Percentiles rank a stretch among this genome's conserved stretches.
phyloP scores from a whole-genome alignment of 2,113 vertebrate species.

The Neodontobutis hainanensis region DNA sequence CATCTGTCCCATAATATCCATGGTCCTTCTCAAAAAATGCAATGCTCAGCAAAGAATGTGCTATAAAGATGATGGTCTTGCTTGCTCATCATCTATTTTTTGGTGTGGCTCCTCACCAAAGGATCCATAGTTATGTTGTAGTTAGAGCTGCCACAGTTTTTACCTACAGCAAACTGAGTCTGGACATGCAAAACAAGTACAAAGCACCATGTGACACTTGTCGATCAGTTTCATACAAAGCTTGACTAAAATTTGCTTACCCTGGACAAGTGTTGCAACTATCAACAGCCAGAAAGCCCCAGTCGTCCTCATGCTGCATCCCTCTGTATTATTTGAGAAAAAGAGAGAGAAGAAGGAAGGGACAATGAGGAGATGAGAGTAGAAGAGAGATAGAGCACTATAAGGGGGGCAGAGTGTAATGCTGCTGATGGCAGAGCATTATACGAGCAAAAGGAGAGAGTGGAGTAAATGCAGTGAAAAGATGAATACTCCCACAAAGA shows the following conservation, averaged over 20 bases:
- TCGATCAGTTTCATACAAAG: conserved; percentile 26
- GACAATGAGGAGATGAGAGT: conserved; percentile 23
- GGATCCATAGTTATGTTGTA: neutral
- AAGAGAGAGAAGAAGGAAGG: conserved; percentile 27
- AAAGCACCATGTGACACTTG: conserved; percentile 30
- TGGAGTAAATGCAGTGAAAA: conserved; percentile 50
- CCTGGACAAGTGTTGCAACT: conserved; percentile 64
- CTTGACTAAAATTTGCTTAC: conserved; percentile 65
- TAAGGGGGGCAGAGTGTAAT: conserved; percentile 37
- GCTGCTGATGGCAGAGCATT: conserved; percentile 21
- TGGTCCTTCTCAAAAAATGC: neutral
- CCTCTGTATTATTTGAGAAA: conserved; percentile 39
- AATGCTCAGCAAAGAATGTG: conserved; percentile 15
- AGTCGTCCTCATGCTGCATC: conserved; percentile 70
- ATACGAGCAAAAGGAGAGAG: conserved; percentile 35
- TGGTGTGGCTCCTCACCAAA: conserved; percentile 15
- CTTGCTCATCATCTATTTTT: conserved; percentile 26
- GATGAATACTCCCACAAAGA: conserved; percentile 31
- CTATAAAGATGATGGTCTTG: conserved; percentile 27
- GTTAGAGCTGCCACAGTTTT: conserved; percentile 16
- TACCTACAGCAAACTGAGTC: neutral
- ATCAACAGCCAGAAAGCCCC: conserved; percentile 63
- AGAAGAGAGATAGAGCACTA: conserved; percentile 27
- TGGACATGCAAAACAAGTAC: neutral
- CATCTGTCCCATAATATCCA: neutral